Evolutionary conservation across 2,797 vertebrate species (phyloP).

Genomic region (Sebastes hopkinsi): DNA sequence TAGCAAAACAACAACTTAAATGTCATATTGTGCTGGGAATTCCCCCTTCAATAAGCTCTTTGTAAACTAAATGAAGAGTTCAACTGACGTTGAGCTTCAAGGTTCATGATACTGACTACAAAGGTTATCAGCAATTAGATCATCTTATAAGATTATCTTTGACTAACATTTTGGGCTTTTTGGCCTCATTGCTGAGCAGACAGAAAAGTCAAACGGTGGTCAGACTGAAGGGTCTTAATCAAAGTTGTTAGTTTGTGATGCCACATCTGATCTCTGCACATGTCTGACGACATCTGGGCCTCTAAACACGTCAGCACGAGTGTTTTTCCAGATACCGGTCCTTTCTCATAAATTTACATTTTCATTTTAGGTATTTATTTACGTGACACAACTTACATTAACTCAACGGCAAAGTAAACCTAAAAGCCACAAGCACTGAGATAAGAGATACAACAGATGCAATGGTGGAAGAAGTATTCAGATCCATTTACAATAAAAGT

Average conservation of each 20-base stretch:
- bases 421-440: neutral
- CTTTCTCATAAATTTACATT: neutral
- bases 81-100: neutral
- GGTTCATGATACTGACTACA: neutral
- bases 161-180: neutral
- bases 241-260: neutral
- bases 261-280: neutral
- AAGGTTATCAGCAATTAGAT: neutral
- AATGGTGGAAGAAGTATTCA: neutral
- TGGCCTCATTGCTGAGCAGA: neutral
- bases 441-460: neutral
- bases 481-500: neutral
- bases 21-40: constrained; percentile 10
- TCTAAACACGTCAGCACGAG: neutral
- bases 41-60: neutral
- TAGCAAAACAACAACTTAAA: neutral
- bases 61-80: neutral
- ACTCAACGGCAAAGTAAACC: neutral
- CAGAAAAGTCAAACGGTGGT: neutral
- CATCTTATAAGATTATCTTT: neutral
- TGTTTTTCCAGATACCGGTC: neutral
- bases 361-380: neutral
- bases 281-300: neutral
- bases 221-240: neutral
- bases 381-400: neutral